Evolutionary conservation across 1,140 invertebrate species (phyloP).

Genomic region (Drosophila lowei): DNA sequence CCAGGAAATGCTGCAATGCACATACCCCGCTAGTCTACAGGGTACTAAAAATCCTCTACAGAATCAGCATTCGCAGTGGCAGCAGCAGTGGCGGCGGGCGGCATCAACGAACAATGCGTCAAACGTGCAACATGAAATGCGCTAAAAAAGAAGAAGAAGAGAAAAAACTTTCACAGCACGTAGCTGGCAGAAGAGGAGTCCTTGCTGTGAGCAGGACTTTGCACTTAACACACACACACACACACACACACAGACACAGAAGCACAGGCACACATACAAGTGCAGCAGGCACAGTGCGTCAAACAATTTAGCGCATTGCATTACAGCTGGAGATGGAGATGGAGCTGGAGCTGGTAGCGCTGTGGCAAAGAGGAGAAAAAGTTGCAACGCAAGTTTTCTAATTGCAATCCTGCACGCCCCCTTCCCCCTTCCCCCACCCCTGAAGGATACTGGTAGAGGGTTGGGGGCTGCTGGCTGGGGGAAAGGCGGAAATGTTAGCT

Average conservation of each 20-base stretch:
- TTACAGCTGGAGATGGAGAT: conserved; percentile 38
- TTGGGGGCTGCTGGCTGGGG: neutral
- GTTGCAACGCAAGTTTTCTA: conserved; percentile 72
- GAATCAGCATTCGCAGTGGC: conserved; percentile 12
- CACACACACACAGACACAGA: conserved; percentile 18
- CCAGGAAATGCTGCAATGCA: too few relatives aligned
- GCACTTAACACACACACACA: conserved; percentile 60
- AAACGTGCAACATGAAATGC: conserved; percentile 70
- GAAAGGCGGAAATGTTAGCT: conserved; percentile 35
- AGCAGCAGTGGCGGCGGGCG: conserved; percentile 19
- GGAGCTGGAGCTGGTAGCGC: too few relatives aligned
- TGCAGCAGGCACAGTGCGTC: conserved; percentile 26
- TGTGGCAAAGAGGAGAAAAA: conserved; percentile 44
- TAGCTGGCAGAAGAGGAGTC: conserved; percentile 30
- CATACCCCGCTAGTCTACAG: too few relatives aligned
- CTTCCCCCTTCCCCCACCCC: neutral
- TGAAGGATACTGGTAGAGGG: conserved; percentile 27
- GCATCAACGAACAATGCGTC: conserved; percentile 43
- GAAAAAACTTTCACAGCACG: conserved; percentile 72
- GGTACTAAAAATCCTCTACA: too few relatives aligned
- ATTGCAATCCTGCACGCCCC: conserved; percentile 53
- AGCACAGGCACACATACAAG: conserved; percentile 3
- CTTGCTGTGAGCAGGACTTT: conserved; percentile 64
- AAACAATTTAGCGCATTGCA: conserved; percentile 77
- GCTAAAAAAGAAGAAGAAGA: conserved; percentile 67